Base-by-base conservation (phyloP, 2,113 vertebrate genomes). In the Tragelaphus buxtoni region DNA sequence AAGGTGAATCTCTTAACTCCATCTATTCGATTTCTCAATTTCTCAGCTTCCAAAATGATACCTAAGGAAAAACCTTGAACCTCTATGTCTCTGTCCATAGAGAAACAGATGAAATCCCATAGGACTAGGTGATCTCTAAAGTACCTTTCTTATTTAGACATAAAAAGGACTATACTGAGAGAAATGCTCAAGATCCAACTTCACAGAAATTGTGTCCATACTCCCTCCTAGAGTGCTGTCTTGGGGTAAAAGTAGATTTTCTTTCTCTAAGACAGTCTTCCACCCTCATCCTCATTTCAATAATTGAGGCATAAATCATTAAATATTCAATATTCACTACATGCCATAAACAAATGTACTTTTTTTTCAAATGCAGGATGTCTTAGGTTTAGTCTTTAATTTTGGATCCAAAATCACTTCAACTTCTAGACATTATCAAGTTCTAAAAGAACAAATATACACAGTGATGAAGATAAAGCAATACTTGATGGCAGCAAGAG, bases 331-430 rank as follows among this genome's bases (percentile, higher is more conserved):
- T 77, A 55, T 10, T 60, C n/a, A 88, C 28, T 83, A 30, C 49
- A 85, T 81, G 11, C 13, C 45, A 49, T 7, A 69, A 20, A 85
- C 26, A 88, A 55, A 76, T 39, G n/a, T 94, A 35, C 32, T 90
- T n/a, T 92, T 58, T 89, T 89, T 92, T 82, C 60, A 93, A 96
- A 91, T 69, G 16, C 56, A 93, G n/a, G n/a, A 11, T 91, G 4
- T 80, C 11, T 69, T 35, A 72, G 61, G 14, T 79, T 94, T 88
- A 58, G 32, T 94, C 51, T 60, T 90, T 69, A 92, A 60, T 7
- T 4, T 53, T 56, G 22, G 5, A 90, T 69, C n/a, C 18, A 45
- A 88, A 65, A 88, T 84, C 35, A 83, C 74, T 60, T 96, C n/a
- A 45, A 61, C 7, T 74, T 87, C 4, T 7, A 93, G 24, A 91